A percentile compares a stretch with the other conserved stretches of the same genome.
phyloP scores from a whole-genome alignment of 2,888 invertebrate species.

The Lepidochitona cinerea region DNA sequence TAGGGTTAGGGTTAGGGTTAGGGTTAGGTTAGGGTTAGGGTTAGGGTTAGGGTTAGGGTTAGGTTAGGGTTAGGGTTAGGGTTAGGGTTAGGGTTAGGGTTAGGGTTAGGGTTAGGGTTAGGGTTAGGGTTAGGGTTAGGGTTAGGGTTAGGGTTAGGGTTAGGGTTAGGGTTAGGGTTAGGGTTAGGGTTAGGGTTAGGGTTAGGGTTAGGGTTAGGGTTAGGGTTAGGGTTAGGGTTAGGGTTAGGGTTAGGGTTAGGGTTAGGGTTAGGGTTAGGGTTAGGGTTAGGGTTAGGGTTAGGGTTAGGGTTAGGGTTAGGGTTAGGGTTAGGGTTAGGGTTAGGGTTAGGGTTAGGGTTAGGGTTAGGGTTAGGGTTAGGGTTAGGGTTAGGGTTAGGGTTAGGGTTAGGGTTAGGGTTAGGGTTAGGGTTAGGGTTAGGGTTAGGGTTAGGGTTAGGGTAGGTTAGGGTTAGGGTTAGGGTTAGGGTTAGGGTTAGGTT shows the following conservation, averaged over 20 bases:
- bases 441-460: slow-evolving; percentile 34
- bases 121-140: slow-evolving; percentile 29
- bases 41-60: slow-evolving; percentile 35
- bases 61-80: slow-evolving; percentile 25
- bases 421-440: slow-evolving; percentile 25
- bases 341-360: slow-evolving; percentile 37
- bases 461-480: slow-evolving; percentile 46
- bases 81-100: slow-evolving; percentile 29
- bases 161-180: slow-evolving; percentile 41
- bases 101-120: slow-evolving; percentile 27
- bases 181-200: slow-evolving; percentile 27
- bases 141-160: slow-evolving; percentile 40
- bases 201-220: slow-evolving; percentile 43
- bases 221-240: slow-evolving; percentile 27
- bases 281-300: slow-evolving; percentile 29
- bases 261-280: slow-evolving; percentile 28
- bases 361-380: slow-evolving; percentile 40
- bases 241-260: slow-evolving; percentile 43
- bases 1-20: slow-evolving; percentile 34
- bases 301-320: slow-evolving; percentile 23
- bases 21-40: slow-evolving; percentile 37
- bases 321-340: slow-evolving; percentile 44
- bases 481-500: slow-evolving; percentile 28
- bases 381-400: slow-evolving; percentile 18
- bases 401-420: slow-evolving; percentile 26